These are phyloP conservation scores for Diachrysia chrysitis DNA, from an alignment of 2,888 invertebrate genomes.

Conservation along the genomic window DNA sequence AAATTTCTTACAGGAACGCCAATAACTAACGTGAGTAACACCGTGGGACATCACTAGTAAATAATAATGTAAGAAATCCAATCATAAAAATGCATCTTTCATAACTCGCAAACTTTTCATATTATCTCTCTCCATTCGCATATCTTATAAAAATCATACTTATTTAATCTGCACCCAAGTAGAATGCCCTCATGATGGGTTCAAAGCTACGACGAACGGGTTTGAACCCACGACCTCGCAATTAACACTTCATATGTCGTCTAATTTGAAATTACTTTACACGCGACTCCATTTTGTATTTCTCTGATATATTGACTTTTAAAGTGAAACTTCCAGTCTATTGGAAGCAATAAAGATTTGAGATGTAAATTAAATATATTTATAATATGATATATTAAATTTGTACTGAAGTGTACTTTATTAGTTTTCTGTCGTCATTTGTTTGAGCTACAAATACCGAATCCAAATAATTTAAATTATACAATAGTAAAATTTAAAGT, in stretches of 20 bases:
- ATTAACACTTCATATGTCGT: not conserved
- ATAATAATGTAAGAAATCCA: too few species aligned
- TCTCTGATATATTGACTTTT: not conserved
- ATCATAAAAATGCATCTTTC: not conserved
- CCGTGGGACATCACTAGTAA: too few species aligned
- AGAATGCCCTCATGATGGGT: not conserved
- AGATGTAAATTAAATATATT: too few species aligned
- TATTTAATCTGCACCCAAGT: not conserved
- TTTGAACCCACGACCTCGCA: not conserved
- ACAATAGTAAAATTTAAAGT: too few species aligned
- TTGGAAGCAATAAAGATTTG: not conserved
- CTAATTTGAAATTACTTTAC: not conserved
- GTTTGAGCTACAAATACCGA: too few species aligned
- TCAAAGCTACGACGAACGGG: not conserved
- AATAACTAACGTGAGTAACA: too few species aligned
- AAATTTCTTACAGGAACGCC: too few species aligned
- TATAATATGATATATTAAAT: too few species aligned
- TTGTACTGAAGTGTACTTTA: too few species aligned
- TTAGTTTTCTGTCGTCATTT: too few species aligned
- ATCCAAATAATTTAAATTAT: too few species aligned
- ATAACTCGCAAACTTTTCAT: not conserved
- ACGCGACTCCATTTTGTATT: not conserved
- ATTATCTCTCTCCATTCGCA: slow-evolving; percentile 1
- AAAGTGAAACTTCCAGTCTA: not conserved
- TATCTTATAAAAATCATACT: not conserved